Evolutionary conservation across 2,888 invertebrate genomes (phyloP), one percentile per base, ranked within the genome.

Genomic region (Mythimna ferrago): DNA sequence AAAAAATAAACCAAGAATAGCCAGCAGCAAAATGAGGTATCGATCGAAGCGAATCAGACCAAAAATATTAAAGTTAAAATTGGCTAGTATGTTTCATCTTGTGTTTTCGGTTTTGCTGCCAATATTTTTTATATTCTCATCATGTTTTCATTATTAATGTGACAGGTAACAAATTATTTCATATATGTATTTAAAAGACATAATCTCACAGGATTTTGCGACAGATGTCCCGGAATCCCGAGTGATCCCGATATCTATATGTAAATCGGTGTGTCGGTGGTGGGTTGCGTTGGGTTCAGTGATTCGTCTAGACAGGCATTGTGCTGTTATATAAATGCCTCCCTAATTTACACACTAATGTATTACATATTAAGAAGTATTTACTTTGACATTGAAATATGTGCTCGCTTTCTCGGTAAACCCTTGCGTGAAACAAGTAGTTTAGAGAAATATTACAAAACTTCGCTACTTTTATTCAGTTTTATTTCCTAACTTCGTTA

Each of bases 261-360:
- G 87, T 80, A 86, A 87, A 87, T 86, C 82, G 80, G 84, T 63
- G 85, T 64, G 83, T 76, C 73, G 65, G 72, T 74, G 65, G 60
- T 70, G 67, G 57, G 62, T 56, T 68, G 69, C 66, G 73, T 53
- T 61, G 66, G 71, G 77, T 84, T 86, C 81, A 84, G 66, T 74
- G 80, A 73, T 71, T 78, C 76, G 87, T 87, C 87, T 89, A 89
- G 89, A 89, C 88, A 82, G 85, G 58, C 80, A 83, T 86, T 87
- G 86, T 85, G 83, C 82, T 78, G 69, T 68, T 74, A 73, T 63
- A 80, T 71, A 83, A 74, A 70, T 71, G 73, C 78, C 75, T 71
- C 66, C 71, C 81, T 66, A 84, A 76, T 78, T 79, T 73, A 54
- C 63, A 58, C 67, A 67, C 58, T 71, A 71, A 81, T 77, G 38